Base-by-base conservation (phyloP, 64 coral and sea anemone genomes). In the Montipora sp. region DNA sequence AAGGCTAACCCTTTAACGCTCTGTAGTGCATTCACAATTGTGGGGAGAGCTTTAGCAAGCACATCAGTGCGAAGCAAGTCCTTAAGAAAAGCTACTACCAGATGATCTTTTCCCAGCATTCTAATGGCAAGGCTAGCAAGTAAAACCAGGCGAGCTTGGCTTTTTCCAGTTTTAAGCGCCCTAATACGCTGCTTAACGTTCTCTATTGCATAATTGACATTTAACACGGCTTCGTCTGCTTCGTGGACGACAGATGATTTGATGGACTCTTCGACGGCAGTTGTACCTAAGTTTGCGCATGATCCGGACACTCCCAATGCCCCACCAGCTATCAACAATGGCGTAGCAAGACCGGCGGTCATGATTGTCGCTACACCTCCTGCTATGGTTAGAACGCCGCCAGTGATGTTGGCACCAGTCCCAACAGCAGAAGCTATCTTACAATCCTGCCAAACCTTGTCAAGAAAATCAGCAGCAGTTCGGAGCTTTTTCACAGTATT, bases 361-460 rank as follows among this genome's bases (percentile, higher is more conserved):
- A 84, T 84, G 44, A 70, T 24, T 69, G 81, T 84, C 3, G 60
- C 81, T 13, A 84, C 19, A 69, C 63, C 81, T 49, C 44, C 60
- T 21, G 15, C 21, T 1, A 84, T 44, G 2, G 61, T 69, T 61
- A 84, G 15, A 5, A 67, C 43, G 16, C 81, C 43, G 18, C 81
- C 60, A 21, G 58, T 12, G 44, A 84, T 70, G 14, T 23, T 55
- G 1, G 80, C 80, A 63, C 80, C 23, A 14, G n/a, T 63, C 14
- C 80, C 80, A n/a, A 45, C 36, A 12, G 81, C 63, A 48, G 60
- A 84, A 15, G 81, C 59, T 8, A 70, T 20, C 61, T 70, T 84
- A 27, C 61, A 84, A 70, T 70, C 45, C 46, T 49, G 45, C 81
- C 81, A 84, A 5, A 70, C 61, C 45, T 70, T 5, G 44, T 84